A percentile compares a stretch with the other conserved stretches of the same genome.
These are phyloP conservation scores for Lophochroa leadbeateri DNA, from an alignment of 2,113 vertebrate species.

Conservation along the genomic window DNA sequence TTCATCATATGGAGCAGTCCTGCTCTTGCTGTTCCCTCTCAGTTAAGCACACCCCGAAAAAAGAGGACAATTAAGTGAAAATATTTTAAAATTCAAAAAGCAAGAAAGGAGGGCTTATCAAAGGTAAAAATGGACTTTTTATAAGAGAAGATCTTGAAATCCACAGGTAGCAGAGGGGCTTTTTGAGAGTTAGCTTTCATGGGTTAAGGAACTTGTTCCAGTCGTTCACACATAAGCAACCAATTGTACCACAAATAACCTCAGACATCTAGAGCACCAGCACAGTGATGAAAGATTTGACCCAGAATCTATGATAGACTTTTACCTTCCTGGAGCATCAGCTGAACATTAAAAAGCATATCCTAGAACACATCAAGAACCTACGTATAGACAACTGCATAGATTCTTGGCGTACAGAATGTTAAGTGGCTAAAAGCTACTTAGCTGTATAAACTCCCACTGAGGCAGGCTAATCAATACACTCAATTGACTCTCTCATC, in stretches of 20 bases:
- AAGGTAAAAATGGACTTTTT: not conserved
- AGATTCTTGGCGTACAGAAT: not conserved
- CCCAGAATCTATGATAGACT: not conserved
- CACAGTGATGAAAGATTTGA: fast-evolving
- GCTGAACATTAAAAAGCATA: not conserved
- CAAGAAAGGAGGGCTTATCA: not conserved
- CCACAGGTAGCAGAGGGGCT: not conserved
- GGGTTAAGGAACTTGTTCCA: not conserved
- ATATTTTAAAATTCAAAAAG: not conserved
- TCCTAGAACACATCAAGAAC: not conserved
- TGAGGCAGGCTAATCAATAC: not conserved
- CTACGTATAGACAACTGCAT: not conserved
- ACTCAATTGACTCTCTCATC: not conserved
- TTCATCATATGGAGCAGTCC: not conserved
- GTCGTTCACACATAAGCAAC: not conserved
- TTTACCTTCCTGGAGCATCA: not conserved
- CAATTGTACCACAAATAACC: not conserved
- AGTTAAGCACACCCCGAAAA: not conserved
- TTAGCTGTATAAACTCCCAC: not conserved
- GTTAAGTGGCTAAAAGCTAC: not conserved
- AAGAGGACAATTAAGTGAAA: not conserved
- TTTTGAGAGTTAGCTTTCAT: not conserved
- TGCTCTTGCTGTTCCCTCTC: not conserved
- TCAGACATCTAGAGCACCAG: not conserved
- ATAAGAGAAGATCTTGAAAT: not conserved